Percentiles rank a stretch among this genome's conserved stretches.
Evolutionary conservation across 1,140 invertebrate genomes (phyloP).

Genomic region (Dendroctonus ponderosae): DNA sequence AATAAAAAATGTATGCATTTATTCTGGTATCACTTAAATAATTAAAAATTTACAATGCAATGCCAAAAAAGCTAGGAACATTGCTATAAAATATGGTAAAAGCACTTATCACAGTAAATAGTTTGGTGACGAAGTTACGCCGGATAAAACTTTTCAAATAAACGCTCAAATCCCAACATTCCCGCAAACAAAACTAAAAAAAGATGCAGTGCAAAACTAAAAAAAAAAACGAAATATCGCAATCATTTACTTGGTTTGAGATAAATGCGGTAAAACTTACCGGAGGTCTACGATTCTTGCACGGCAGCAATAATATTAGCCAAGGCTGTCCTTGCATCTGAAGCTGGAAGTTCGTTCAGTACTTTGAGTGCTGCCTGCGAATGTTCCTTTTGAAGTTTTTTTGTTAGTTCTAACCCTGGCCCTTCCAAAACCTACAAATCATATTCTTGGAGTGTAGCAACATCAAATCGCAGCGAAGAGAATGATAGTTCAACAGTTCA

Average conservation of each 20-base stretch:
- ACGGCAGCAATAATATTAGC: conserved; percentile 79
- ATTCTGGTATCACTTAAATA: too few species aligned
- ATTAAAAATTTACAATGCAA: too few species aligned
- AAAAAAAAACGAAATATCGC: not conserved
- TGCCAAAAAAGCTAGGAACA: too few species aligned
- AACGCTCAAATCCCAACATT: too few species aligned
- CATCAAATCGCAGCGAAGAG: not conserved
- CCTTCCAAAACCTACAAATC: conserved; percentile 53
- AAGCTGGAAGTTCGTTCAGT: conserved; percentile 69
- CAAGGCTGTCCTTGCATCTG: conserved; percentile 73
- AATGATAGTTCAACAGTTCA: not conserved
- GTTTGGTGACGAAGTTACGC: not conserved
- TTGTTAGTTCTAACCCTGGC: conserved; percentile 70
- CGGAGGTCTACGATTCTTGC: conserved; percentile 50
- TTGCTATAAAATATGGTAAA: too few species aligned
- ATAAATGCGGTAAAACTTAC: too few species aligned
- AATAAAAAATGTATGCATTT: too few species aligned
- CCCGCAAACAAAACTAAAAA: too few species aligned
- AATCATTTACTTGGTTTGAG: too few species aligned
- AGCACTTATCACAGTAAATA: conserved; percentile 6
- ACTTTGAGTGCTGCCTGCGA: conserved; percentile 72
- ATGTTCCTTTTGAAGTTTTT: conserved; percentile 73
- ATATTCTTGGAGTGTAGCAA: not conserved
- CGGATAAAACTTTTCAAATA: too few species aligned
- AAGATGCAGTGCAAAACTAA: not conserved